Evolutionary conservation across 2,113 vertebrate species (phyloP).

Genomic region (Phalacrocorax brasilianus): DNA sequence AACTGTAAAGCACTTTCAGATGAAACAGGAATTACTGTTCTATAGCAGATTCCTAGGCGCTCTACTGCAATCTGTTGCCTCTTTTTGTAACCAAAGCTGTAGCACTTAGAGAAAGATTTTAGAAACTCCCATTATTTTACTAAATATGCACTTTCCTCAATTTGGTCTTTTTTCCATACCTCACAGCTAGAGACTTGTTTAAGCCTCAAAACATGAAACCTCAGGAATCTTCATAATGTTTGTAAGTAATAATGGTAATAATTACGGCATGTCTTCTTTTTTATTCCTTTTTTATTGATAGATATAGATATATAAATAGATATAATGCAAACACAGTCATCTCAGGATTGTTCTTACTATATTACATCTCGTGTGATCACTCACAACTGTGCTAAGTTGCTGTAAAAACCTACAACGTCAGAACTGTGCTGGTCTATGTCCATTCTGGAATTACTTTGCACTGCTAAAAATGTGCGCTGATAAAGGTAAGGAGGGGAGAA

Average conservation of each 20-base stretch:
- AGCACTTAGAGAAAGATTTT: not conserved
- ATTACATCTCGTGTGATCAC: not conserved
- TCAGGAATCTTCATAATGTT: not conserved
- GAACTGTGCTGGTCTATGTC: not conserved
- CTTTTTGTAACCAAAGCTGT: not conserved
- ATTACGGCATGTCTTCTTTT: not conserved
- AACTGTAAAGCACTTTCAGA: not conserved
- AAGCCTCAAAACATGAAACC: not conserved
- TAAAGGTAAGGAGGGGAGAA: not conserved
- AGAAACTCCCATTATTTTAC: not conserved
- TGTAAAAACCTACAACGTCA: not conserved
- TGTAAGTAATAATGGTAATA: not conserved
- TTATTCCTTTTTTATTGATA: not conserved
- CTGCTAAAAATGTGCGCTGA: accelerated
- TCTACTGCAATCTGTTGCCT: not conserved
- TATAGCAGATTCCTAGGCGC: not conserved
- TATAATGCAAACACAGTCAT: not conserved
- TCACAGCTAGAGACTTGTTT: not conserved
- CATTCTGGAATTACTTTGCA: not conserved
- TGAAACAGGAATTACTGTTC: not conserved
- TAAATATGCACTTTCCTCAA: not conserved
- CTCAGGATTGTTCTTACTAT: not conserved
- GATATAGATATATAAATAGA: not conserved
- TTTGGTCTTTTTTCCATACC: not conserved
- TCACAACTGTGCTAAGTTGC: not conserved